These are phyloP conservation scores for Enteromius afrohamiltoni DNA, from an alignment of 2,797 vertebrate genomes.

Conservation along the genomic window DNA sequence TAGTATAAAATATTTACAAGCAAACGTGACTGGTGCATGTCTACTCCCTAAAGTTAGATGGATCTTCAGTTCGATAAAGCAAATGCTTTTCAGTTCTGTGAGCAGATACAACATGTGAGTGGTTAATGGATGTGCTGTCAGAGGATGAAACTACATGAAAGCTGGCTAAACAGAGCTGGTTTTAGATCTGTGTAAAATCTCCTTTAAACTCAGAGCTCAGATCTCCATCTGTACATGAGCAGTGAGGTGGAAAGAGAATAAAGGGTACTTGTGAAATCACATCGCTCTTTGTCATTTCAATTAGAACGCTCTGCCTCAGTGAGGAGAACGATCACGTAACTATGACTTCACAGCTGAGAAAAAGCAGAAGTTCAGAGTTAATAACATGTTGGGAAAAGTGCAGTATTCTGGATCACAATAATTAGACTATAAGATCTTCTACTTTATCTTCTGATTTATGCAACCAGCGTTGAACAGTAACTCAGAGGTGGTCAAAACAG, in stretches of 20 bases:
- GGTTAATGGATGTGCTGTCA: not conserved
- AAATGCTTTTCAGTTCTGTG: not conserved
- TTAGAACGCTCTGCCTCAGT: constrained; percentile 33
- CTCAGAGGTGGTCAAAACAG: not conserved
- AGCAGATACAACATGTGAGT: not conserved
- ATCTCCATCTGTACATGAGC: not conserved
- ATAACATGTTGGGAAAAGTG: not conserved
- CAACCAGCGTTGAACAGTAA: not conserved
- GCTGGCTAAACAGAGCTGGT: not conserved
- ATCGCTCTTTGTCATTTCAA: constrained; percentile 54
- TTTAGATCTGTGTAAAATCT: not conserved
- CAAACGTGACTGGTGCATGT: not conserved
- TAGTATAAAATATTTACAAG: not conserved
- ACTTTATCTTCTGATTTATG: not conserved
- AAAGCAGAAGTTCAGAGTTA: not conserved
- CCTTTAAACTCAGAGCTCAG: not conserved
- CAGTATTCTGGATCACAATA: not conserved
- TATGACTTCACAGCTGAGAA: not conserved
- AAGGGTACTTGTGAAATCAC: constrained; percentile 52
- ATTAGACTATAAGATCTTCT: not conserved
- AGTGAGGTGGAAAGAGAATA: not conserved
- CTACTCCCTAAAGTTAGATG: not conserved
- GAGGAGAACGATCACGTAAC: not conserved
- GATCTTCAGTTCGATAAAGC: no score
- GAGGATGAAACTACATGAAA: not conserved